Evolutionary conservation across 2,888 invertebrate species (phyloP).

Genomic region (Mycalesis mineus): DNA sequence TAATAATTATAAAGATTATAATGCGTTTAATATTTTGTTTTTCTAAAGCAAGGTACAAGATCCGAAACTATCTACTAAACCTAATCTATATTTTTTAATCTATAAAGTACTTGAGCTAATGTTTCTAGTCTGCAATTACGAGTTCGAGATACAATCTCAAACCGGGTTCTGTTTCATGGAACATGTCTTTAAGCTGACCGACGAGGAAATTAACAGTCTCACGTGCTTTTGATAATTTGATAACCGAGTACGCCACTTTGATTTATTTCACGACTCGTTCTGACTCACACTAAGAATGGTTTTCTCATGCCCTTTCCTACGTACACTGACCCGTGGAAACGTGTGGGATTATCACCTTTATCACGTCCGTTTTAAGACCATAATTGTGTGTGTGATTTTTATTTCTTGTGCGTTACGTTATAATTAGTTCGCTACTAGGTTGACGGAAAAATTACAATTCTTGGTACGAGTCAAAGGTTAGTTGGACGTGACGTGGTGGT

Average conservation of each 20-base stretch:
- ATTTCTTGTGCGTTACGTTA: background rate
- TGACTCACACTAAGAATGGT: constrained; percentile 49
- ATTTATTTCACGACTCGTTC: constrained; percentile 68
- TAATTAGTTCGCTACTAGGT: constrained; percentile 22
- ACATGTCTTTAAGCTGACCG: constrained; percentile 72
- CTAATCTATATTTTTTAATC: constrained; percentile 27
- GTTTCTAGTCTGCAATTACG: constrained; percentile 68
- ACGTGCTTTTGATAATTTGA: constrained; percentile 77
- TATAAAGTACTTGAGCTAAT: constrained; percentile 44
- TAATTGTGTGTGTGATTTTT: background rate
- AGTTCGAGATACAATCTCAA: constrained; percentile 56
- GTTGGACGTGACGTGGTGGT: background rate
- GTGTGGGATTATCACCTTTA: constrained; percentile 10
- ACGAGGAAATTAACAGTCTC: constrained; percentile 68
- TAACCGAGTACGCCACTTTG: constrained; percentile 61
- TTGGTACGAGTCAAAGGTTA: constrained; percentile 18
- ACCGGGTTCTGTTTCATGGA: constrained; percentile 60
- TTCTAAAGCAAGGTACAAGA: background rate
- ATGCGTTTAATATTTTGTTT: background rate
- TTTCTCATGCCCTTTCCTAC: constrained; percentile 58
- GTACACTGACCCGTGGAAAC: constrained; percentile 26
- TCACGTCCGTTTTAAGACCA: background rate
- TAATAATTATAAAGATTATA: too few relatives aligned
- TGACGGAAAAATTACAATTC: constrained; percentile 13
- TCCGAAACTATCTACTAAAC: constrained; percentile 1